Conservation (phyloP, 2,888 invertebrate genomes). For the Pomacea canaliculata region DNA sequence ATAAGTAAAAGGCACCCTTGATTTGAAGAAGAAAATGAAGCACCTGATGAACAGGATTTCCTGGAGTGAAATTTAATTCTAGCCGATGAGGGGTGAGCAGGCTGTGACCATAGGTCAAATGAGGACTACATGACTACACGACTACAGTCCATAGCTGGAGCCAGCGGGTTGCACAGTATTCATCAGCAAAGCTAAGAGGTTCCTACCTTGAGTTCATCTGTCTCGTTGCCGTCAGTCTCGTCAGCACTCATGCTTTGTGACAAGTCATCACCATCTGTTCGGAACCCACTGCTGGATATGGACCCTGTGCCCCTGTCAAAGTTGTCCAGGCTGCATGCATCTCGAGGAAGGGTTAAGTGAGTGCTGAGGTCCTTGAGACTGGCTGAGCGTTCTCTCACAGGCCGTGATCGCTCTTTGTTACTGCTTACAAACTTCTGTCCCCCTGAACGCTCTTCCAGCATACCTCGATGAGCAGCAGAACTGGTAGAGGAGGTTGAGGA, state of each 20-base stretch:
- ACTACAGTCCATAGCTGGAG: too few relatives aligned
- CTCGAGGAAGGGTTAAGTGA: slow-evolving; percentile 47
- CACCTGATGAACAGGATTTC: too few relatives aligned
- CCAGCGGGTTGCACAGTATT: too few relatives aligned
- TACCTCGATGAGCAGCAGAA: slow-evolving; percentile 36
- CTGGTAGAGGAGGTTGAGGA: slow-evolving; percentile 26
- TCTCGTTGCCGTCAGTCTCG: slow-evolving; percentile 59
- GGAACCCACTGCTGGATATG: slow-evolving; percentile 15
- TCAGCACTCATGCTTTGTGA: slow-evolving; percentile 32
- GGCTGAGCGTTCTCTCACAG: slow-evolving; percentile 52
- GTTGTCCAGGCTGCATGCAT: slow-evolving; percentile 32
- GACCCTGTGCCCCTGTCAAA: slow-evolving; percentile 35
- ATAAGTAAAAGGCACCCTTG: too few relatives aligned
- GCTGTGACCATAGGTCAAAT: too few relatives aligned
- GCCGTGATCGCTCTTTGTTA: slow-evolving; percentile 42
- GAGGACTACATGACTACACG: too few relatives aligned
- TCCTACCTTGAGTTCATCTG: slow-evolving; percentile 67
- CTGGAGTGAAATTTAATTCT: too few relatives aligned
- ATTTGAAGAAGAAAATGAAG: too few relatives aligned
- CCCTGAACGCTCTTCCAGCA: slow-evolving; percentile 46
- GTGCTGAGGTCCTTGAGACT: slow-evolving; percentile 58
- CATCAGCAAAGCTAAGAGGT: too few relatives aligned
- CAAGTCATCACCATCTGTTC: slow-evolving; percentile 10
- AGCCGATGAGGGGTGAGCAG: too few relatives aligned
- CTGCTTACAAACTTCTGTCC: slow-evolving; percentile 15